Evolutionary conservation across 92 coral and sea anemone species (phyloP), one percentile per base, ranked within the genome.

Genomic region (Zoanthus sociatus): DNA sequence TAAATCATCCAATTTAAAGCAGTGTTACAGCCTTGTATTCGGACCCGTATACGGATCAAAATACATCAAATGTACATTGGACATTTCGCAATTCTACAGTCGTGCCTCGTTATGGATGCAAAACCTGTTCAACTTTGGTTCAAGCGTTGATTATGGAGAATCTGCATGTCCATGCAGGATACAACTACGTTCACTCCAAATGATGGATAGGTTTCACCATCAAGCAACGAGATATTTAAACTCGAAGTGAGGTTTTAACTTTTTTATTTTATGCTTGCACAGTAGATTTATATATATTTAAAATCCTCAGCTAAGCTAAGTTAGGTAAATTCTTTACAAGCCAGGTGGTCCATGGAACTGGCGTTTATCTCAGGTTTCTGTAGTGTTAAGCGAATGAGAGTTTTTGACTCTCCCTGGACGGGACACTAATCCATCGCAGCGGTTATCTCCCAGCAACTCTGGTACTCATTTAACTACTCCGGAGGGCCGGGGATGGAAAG

Each of bases 21-120:
- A 48, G 79, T 61, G 6, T 75, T 75, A 42, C 60, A 47, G 79
- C 61, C 79, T 75, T 75, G 79, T 47, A 75, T 75, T 47, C 79
- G 60, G 48, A 50, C 79, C 48, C 79, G 61, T 75, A 75, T 60
- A 75, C 61, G 61, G 79, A 72, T 72, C 77, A 72, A 72, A 70
- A 33, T 37, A 37, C 4, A 37, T 37, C 42, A 0, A 37, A 37
- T 37, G 42, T 75, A 75, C 61, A 75, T 1, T 48, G 16, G 3
- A 37, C 42, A 75, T 75, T 75, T 47, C 69, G 30, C 69, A 63
- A 17, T 21, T 63, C 30, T 50, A 13, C 61, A 75, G 33, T 47
- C 58, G 60, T 75, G 60, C 61, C 37, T 75, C 61, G 69, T 20
- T 10, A 63, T 63, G 30, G 10, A 63, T 63, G 61, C 61, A 37